These are phyloP conservation scores for Amphiura filiformis DNA, from an alignment of 35 echinoderm and acorn worm species.

Conservation along the genomic window DNA sequence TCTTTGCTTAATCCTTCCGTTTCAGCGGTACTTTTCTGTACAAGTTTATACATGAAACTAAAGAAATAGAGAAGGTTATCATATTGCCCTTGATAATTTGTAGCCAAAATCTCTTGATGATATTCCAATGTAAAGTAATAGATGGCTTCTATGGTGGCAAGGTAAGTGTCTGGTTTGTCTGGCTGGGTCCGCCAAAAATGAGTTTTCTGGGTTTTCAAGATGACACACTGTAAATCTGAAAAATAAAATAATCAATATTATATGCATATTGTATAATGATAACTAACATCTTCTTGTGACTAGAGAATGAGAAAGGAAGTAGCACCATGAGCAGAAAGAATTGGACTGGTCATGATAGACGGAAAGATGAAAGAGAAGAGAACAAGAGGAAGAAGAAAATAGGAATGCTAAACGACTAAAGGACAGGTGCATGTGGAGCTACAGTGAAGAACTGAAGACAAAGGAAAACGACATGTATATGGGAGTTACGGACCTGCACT, in stretches of 20 bases:
- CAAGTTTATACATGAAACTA: conserved; percentile 75
- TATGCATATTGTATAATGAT: neutral
- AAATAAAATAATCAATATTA: conserved; percentile 7
- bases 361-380: neutral
- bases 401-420: too few relatives aligned
- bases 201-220: conserved; percentile 57
- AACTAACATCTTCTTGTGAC: neutral
- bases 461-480: too few relatives aligned
- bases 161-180: conserved; percentile 70
- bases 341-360: neutral
- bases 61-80: conserved; percentile 95
- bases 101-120: conserved; percentile 26
- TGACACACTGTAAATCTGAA: conserved; percentile 73
- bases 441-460: too few relatives aligned
- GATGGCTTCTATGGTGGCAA: conserved; percentile 95
- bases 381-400: too few relatives aligned
- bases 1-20: neutral
- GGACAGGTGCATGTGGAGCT: too few relatives aligned
- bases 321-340: neutral
- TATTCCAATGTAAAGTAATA: conserved; percentile 88
- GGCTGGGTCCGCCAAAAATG: conserved; percentile 81
- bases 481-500: too few relatives aligned
- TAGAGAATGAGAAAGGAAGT: neutral
- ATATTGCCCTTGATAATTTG: conserved; percentile 43
- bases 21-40: conserved; percentile 31